Evolutionary conservation across 2,888 invertebrate genomes (phyloP).

Genomic region (Entomobrya multifasciata): DNA sequence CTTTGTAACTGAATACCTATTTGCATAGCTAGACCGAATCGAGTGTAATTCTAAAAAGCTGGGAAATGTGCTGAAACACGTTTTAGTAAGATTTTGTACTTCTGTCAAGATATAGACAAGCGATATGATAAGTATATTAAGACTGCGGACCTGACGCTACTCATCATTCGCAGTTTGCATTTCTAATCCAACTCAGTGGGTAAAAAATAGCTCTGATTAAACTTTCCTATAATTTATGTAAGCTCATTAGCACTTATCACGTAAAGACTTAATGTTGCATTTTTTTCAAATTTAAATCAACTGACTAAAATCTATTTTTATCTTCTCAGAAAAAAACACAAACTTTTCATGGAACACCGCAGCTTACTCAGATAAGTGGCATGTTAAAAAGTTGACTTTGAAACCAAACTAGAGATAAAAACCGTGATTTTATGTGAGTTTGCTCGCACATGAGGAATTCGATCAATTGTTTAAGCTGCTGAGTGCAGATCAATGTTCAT

Average conservation of each 20-base stretch:
- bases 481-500: no score
- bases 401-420: no score
- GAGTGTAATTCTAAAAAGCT: background rate
- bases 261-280: background rate
- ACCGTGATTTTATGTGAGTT: no score
- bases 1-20: background rate
- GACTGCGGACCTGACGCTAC: background rate
- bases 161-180: background rate
- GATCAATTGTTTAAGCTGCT: no score
- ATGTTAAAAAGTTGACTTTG: no score
- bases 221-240: constrained; percentile 21
- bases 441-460: no score
- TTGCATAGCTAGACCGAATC: background rate
- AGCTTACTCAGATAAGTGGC: no score
- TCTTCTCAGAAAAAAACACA: no score
- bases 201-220: background rate
- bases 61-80: background rate
- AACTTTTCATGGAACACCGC: no score
- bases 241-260: constrained; percentile 26
- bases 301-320: background rate
- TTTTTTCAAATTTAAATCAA: background rate
- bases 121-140: constrained; percentile 4
- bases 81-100: constrained; percentile 32
- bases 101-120: constrained; percentile 39
- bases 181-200: no score